Percentiles rank a stretch among this genome's conserved stretches.
phyloP scores from a whole-genome alignment of 2,113 vertebrate species.

The Vidua macroura region DNA sequence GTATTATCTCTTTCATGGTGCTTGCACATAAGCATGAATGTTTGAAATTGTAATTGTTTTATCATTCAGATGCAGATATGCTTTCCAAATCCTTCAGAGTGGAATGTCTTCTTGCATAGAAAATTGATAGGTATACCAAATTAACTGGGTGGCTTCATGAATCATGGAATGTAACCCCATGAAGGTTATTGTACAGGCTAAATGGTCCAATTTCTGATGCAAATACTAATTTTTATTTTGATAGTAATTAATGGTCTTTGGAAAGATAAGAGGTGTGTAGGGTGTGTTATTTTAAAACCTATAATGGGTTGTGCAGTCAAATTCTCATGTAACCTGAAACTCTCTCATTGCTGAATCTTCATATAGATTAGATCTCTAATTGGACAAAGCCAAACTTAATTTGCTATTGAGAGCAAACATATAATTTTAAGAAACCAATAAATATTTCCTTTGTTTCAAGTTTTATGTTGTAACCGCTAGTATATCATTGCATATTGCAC shows the following conservation, averaged over 20 bases:
- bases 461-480: background rate
- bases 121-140: background rate
- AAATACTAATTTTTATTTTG: background rate
- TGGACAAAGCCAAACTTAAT: background rate
- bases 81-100: background rate
- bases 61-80: background rate
- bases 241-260: background rate
- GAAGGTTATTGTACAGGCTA: background rate
- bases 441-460: constrained; percentile 1
- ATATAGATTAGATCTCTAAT: background rate
- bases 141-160: accelerated
- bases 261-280: background rate
- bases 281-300: background rate
- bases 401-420: background rate
- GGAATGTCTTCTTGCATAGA: background rate
- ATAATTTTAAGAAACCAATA: background rate
- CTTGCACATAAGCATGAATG: accelerated
- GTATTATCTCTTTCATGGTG: background rate
- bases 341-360: background rate
- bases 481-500: background rate
- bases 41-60: background rate
- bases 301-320: background rate
- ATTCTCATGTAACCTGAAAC: background rate
- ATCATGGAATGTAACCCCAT: background rate
- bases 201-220: background rate